Evolutionary conservation across 2,113 vertebrate genomes (phyloP).

Genomic region (Microtus oregoni): DNA sequence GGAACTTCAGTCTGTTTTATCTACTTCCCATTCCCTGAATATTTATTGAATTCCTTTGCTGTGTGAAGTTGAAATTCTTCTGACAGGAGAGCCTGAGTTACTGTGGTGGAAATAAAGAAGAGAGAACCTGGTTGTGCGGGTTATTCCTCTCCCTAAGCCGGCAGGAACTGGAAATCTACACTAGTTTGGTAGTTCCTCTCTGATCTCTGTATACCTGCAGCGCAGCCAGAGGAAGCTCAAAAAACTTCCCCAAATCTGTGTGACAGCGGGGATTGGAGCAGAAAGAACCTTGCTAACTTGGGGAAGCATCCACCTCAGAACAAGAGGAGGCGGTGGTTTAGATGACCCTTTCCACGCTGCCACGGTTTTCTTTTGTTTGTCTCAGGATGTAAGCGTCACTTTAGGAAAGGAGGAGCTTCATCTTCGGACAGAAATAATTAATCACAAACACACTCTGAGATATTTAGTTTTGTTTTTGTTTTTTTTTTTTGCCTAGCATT

Average conservation of each 20-base stretch:
- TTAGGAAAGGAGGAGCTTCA: slow-evolving; percentile 27
- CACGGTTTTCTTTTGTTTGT: background rate
- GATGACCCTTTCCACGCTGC: background rate
- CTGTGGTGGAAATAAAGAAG: background rate
- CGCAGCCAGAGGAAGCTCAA: background rate
- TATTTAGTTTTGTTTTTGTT: background rate
- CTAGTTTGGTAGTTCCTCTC: background rate
- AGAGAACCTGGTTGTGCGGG: background rate
- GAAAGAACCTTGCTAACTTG: background rate
- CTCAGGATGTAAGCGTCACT: background rate
- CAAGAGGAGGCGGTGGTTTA: background rate
- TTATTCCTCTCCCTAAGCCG: slow-evolving; percentile 7
- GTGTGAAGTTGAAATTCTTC: background rate
- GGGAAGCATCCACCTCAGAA: background rate
- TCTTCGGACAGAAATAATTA: slow-evolving; percentile 17
- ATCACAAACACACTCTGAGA: background rate
- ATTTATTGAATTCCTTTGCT: background rate
- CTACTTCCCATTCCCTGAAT: background rate
- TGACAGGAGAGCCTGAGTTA: background rate
- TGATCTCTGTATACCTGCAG: background rate
- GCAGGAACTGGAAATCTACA: slow-evolving; percentile 1
- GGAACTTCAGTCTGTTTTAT: slow-evolving; percentile 12
- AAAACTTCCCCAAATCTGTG: background rate
- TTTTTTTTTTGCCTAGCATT: background rate
- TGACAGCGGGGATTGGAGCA: background rate